Percentiles rank a stretch among this genome's conserved stretches.
phyloP scores from a whole-genome alignment of 37 sponge, comb jelly and placozoan species.

The Oopsacas minuta region DNA sequence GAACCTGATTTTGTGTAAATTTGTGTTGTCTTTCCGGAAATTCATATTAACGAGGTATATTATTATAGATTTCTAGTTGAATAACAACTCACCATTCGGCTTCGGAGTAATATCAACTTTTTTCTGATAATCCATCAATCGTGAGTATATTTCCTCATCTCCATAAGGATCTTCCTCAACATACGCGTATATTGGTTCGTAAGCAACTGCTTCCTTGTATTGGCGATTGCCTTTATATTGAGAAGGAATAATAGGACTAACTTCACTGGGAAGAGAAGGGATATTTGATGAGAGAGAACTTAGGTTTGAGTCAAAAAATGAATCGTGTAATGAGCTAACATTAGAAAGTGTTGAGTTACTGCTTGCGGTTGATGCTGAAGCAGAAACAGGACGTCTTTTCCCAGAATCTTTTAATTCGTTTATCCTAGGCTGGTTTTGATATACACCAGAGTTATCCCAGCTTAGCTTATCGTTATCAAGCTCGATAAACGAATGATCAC shows the following conservation, averaged over 20 bases:
- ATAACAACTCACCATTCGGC: not conserved
- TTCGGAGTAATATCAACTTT: not conserved
- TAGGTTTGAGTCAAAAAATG: not conserved
- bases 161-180: slow-evolving; percentile 12
- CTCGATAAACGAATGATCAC: not conserved
- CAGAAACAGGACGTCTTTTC: not conserved
- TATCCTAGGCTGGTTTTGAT: not conserved
- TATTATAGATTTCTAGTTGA: not conserved
- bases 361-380: not conserved
- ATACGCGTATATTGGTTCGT: slow-evolving; percentile 7
- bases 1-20: too few relatives aligned
- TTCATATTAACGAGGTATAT: not conserved
- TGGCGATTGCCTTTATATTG: not conserved
- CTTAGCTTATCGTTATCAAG: not conserved
- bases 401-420: not conserved
- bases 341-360: not conserved
- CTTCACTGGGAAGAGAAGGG: not conserved
- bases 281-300: not conserved
- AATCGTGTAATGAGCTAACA: not conserved
- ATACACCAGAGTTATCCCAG: not conserved
- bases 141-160: not conserved
- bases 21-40: too few relatives aligned
- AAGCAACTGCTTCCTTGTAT: not conserved
- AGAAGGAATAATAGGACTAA: not conserved
- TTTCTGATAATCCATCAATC: not conserved